Evolutionary conservation across 2,113 vertebrate genomes (phyloP), one percentile per base, ranked within the genome.

Genomic region (Ptyas mucosa): DNA sequence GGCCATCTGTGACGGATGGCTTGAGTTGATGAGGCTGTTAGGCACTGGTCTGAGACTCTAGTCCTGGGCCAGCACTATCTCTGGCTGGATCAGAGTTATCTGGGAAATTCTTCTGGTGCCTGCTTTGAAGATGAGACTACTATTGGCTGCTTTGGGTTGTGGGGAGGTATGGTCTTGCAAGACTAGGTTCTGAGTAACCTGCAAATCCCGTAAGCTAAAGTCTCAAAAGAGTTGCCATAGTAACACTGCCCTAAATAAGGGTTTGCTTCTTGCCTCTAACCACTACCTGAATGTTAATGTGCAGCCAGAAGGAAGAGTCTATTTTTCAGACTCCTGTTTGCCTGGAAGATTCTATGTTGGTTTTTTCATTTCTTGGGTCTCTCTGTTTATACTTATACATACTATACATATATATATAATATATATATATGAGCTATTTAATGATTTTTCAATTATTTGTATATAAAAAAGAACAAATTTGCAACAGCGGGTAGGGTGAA

Each of bases 151-250:
- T 24, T 93, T 95, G 0, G 98, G 98, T 29, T 97, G 97, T 34
- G 95, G 97, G 54, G 93, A 90, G 29, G 94, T 94, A 3, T 43
- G 94, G 51, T 96, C 98, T 29, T 96, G 98, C 24, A 98, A 98
- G 39, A 97, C 98, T n/a, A 98, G 98, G 96, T 98, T 98, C 94
- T 96, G 81, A 97, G 97, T 43, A 98, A 99, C 95, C 98, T 93
- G 75, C 87, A 87, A 89, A 69, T 87, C 88, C 88, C 26, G 4
- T 23, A 97, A 98, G 85, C 96, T 98, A 24, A 96, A 98, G 90
- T 98, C 98, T 0, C 98, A 98, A 61, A 43, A 96, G 97, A 98
- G 61, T 98, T 98, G 96, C 97, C 99, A 92, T 99, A 96, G 98
- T 98, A 87, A 97, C 98, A 88, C 97, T 97, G 85, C 98, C 92